These are phyloP conservation scores for Athalia cordata DNA, from an alignment of 2,888 invertebrate species.

Conservation along the genomic window DNA sequence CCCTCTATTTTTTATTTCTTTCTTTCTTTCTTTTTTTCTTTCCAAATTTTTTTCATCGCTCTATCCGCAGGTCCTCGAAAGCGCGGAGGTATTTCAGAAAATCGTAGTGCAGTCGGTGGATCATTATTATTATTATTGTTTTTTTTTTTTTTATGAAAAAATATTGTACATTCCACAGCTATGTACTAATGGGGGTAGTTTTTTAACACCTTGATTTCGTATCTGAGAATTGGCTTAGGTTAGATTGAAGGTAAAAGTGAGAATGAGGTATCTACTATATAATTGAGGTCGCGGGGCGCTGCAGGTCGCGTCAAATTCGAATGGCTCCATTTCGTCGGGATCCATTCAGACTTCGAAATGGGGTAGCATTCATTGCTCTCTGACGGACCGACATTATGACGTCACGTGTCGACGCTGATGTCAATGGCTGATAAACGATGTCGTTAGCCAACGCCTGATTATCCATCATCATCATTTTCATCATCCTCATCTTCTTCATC, in stretches of 20 bases:
- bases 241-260: too few relatives aligned
- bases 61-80: neutral
- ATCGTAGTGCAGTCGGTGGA: too few relatives aligned
- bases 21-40: neutral
- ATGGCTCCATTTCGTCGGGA: constrained; percentile 5
- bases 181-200: too few relatives aligned
- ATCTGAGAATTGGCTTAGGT: too few relatives aligned
- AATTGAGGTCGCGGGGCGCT: neutral
- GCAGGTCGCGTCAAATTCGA: constrained; percentile 9
- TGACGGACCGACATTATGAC: constrained; percentile 46
- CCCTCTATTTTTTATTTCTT: neutral
- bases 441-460: constrained; percentile 47
- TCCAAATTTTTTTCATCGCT: neutral
- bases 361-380: constrained; percentile 32
- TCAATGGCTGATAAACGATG: constrained; percentile 50
- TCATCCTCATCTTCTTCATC: too few relatives aligned
- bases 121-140: too few relatives aligned
- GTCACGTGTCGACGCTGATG: constrained; percentile 46
- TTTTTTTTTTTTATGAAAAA: too few relatives aligned
- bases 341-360: constrained; percentile 44
- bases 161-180: too few relatives aligned
- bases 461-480: neutral
- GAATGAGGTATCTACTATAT: neutral
- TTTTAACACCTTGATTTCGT: too few relatives aligned
- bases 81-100: neutral